These are phyloP conservation scores for Oscheius sp. DNA, from an alignment of 2,888 invertebrate genomes.

Conservation along the genomic window DNA sequence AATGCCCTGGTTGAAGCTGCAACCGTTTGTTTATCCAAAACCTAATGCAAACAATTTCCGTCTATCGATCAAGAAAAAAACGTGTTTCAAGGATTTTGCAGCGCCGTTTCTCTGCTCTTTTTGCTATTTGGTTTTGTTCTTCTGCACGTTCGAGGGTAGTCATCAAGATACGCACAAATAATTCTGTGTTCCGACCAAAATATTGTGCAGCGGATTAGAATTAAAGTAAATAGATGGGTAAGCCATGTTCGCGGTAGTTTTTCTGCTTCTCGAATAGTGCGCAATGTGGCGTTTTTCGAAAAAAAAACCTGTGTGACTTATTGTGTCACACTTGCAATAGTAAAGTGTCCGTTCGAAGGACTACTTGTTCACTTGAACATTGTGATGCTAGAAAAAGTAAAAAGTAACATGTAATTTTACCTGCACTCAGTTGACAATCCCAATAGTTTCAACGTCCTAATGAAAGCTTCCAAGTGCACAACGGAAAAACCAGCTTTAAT, in stretches of 20 bases:
- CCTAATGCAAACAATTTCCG: not conserved
- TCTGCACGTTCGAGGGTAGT: not conserved
- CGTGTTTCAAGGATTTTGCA: too few relatives aligned
- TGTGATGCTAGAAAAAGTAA: not conserved
- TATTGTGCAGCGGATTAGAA: too few relatives aligned
- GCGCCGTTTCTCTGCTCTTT: not conserved
- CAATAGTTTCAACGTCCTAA: conserved; percentile 40
- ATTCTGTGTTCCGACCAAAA: too few relatives aligned
- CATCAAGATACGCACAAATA: not conserved
- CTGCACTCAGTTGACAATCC: conserved; percentile 31
- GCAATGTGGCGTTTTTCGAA: not conserved
- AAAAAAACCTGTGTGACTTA: not conserved
- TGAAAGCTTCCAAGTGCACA: conserved; percentile 45
- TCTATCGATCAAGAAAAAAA: not conserved
- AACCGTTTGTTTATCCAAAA: not conserved
- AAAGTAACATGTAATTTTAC: not conserved
- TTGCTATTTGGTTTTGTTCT: not conserved
- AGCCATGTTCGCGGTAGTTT: not conserved
- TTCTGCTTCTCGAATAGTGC: too few relatives aligned
- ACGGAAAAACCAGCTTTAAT: conserved; percentile 46
- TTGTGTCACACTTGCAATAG: not conserved
- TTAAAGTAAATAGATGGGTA: not conserved
- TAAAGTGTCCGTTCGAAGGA: not conserved
- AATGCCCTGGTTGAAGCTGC: conserved; percentile 34
- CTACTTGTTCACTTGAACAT: not conserved